Conservation (phyloP, 23 tunicate species). For the Ascidia mentula region DNA sequence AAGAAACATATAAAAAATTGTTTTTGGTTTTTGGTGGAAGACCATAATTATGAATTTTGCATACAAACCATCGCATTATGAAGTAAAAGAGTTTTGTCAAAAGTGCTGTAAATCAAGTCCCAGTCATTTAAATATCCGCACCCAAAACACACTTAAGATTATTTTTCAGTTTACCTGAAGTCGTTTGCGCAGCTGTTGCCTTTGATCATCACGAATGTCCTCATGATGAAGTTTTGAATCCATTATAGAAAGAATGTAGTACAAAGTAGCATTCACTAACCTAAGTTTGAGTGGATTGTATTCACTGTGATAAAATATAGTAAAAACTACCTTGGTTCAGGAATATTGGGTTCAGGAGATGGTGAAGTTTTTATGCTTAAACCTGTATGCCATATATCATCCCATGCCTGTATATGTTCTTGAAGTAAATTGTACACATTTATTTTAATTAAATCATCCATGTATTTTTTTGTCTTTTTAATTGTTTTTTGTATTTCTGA, state of each 20-base stretch:
- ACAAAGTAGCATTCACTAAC: slow-evolving; percentile 72
- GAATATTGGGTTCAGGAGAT: slow-evolving; percentile 64
- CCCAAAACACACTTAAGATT: background rate
- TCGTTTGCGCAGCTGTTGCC: slow-evolving; percentile 65
- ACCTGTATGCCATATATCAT: slow-evolving; percentile 92
- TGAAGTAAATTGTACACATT: slow-evolving; percentile 36
- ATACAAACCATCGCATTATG: too few species aligned
- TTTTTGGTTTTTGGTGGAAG: too few species aligned
- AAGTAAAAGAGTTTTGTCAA: too few species aligned
- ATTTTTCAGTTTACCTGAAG: slow-evolving; percentile 35
- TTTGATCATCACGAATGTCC: slow-evolving; percentile 62
- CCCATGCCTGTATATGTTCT: slow-evolving; percentile 90
- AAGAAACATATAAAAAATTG: too few species aligned
- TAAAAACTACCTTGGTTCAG: slow-evolving; percentile 53
- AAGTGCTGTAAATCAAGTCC: too few species aligned
- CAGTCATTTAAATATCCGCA: background rate
- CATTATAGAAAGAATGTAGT: slow-evolving; percentile 68
- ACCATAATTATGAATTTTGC: too few species aligned
- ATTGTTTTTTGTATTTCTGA: background rate
- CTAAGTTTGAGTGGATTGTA: slow-evolving; percentile 6
- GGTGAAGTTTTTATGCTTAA: slow-evolving; percentile 50
- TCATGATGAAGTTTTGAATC: slow-evolving; percentile 87
- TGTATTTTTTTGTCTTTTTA: slow-evolving; percentile 17
- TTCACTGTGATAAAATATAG: background rate
- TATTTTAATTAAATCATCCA: slow-evolving; percentile 28